Conservation (phyloP, 2,113 vertebrate genomes). For the Channa argus region DNA sequence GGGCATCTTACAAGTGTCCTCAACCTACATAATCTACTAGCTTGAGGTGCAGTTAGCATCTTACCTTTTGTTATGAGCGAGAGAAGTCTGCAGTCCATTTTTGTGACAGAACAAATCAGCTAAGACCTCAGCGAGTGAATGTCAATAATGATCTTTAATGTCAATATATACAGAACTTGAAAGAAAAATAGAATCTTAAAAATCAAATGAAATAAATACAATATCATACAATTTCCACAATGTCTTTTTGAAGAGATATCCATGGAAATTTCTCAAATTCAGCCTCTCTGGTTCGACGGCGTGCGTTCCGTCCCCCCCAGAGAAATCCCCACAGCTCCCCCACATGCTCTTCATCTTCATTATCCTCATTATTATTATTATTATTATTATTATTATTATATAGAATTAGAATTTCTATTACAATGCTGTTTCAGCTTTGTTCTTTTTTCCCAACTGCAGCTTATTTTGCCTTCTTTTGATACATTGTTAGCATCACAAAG, state of each 20-base stretch:
- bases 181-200: conserved; percentile 93
- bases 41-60: no score
- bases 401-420: conserved; percentile 49
- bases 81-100: not conserved
- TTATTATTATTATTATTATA: conserved; percentile 27
- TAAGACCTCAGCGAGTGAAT: conserved; percentile 54
- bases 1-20: no score
- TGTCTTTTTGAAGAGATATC: conserved; percentile 85
- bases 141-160: conserved; percentile 93
- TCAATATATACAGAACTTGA: conserved; percentile 93
- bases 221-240: conserved; percentile 94
- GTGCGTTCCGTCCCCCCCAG: conserved; percentile 70
- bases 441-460: conserved; percentile 65
- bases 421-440: conserved; percentile 60
- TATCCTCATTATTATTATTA: conserved; percentile 37
- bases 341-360: conserved; percentile 73
- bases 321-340: conserved; percentile 71
- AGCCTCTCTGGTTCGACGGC: conserved; percentile 74
- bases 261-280: conserved; percentile 76
- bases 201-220: conserved; percentile 97
- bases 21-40: no score
- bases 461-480: conserved; percentile 60
- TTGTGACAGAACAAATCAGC: conserved; percentile 8
- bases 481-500: conserved; percentile 66
- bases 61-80: not conserved